Base-by-base conservation (phyloP, 2,888 invertebrate species). In the Cylindroiulus punctatus region DNA sequence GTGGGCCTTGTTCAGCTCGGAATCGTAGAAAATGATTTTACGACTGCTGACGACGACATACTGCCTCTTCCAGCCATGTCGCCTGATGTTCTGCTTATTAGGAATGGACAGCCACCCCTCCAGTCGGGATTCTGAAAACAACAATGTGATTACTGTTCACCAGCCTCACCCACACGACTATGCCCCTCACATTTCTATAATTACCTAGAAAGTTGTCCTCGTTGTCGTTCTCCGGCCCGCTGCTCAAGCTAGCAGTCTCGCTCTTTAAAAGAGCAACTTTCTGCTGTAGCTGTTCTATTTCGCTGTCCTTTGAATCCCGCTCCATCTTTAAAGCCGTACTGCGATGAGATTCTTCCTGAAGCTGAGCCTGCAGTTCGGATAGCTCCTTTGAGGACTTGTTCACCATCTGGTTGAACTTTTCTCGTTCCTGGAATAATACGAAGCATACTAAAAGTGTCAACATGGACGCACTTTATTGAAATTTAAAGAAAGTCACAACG, bases 101-200 rank as follows among this genome's bases (percentile, higher is more conserved):
- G 98, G 98, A 89, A 98, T 95, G 86, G 97, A 96, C 87, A 99
- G 93, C 97, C 98, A 98, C 87, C 98, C 98, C 91, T 98, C 98
- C 89, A 98, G 94, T 88, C 93, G 90, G 76, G 90, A 89, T 85
- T 91, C 91, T 90, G 89, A 65, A 88, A 57, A 57, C 7, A 14
- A 44, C 3, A 44, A 44, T 1, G 14, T 82, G n/a, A 30, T 86
- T 26, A 82, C 0, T 10, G 22, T 30, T 82, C 19, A n/a, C 19
- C 30, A 4, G 82, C 82, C 26, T 82, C 32, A 4, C n/a, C 2
- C 5, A 22, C n/a, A n/a, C 19, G n/a, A 8, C n/a, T 4, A 57
- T 4, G n/a, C 8, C n/a, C 7, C n/a, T 57, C n/a, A 22, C 88
- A n/a, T 57, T n/a, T 57, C 47, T 47, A 12, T 17, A 57, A 32